phyloP scores from a whole-genome alignment of 2,113 vertebrate genomes.

The Vombatus ursinus region DNA sequence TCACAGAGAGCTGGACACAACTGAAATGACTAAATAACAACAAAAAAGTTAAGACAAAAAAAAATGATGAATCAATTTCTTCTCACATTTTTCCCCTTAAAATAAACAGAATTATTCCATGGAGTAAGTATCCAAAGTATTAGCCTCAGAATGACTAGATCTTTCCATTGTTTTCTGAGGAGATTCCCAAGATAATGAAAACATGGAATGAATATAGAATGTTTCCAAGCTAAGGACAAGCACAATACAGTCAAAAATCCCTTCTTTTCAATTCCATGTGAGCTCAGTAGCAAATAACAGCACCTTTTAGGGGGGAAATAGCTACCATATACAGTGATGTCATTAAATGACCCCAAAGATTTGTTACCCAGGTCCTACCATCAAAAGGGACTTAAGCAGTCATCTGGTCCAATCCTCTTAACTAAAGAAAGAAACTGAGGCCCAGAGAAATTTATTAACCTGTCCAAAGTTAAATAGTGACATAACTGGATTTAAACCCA shows the following conservation, averaged over 20 bases:
- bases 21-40: neutral
- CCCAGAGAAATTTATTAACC: neutral
- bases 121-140: neutral
- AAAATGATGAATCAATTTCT: neutral
- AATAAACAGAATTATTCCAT: neutral
- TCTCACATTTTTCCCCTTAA: neutral
- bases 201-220: neutral
- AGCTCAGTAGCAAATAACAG: neutral
- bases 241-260: neutral
- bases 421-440: neutral
- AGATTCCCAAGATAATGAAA: conserved; percentile 25
- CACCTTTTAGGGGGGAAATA: neutral
- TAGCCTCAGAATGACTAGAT: conserved; percentile 27
- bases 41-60: neutral
- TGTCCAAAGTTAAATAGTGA: neutral
- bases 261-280: neutral
- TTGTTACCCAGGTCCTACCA: neutral
- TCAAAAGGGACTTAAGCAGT: neutral
- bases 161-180: neutral
- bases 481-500: neutral
- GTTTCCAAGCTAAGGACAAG: neutral
- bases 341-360: neutral
- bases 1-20: neutral
- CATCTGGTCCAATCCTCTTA: neutral
- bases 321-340: neutral